Base-by-base conservation (phyloP, 2,113 vertebrate genomes). In the Burhinus oedicnemus region DNA sequence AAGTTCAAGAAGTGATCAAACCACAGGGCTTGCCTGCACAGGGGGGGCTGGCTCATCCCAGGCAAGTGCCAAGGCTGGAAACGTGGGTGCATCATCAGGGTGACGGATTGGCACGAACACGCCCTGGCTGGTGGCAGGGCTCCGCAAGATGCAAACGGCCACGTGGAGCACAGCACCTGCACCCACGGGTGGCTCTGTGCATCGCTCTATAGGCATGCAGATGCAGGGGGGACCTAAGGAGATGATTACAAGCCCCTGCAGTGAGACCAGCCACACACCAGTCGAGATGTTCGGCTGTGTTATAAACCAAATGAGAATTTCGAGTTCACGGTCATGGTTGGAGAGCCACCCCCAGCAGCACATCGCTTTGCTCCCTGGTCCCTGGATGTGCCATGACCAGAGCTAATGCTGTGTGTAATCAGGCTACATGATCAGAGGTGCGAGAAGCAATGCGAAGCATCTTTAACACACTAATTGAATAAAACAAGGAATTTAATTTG, bases 131-230 rank as follows among this genome's bases (percentile, higher is more conserved):
- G 62, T 30, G 19, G 9, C 61, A 15, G 47, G 19, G 38, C 44
- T 51, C 76, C n/a, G 38, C 0, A 0, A 23, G 52, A 11, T 0
- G 3, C 5, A 0, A 51, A 12, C 30, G 52, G 58, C 64, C 58
- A 5, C 0, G 0, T 10, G 2, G 42, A 15, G 60, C 60, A 26
- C 3, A 1, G 62, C 70, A 20, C 60, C 38, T 12, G 34, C 68
- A 29, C 16, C 27, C 6, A 1, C 19, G 3, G 40, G 57, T 18
- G 34, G 6, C 58, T 72, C 71, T 1, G 0, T 16, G 5, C 6
- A 6, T 18, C 3, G 0, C 49, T 65, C 58, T 44, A 5, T 0
- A 3, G 85, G 70, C 40, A 40, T 8, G 0, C 20, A 23, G 61
- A 34, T 21, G 57, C 62, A 32, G 65, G 47, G 81, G 42, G 52